Evolutionary conservation across 2,113 vertebrate species (phyloP), one percentile per base, ranked within the genome.

Genomic region (Malurus elegans): DNA sequence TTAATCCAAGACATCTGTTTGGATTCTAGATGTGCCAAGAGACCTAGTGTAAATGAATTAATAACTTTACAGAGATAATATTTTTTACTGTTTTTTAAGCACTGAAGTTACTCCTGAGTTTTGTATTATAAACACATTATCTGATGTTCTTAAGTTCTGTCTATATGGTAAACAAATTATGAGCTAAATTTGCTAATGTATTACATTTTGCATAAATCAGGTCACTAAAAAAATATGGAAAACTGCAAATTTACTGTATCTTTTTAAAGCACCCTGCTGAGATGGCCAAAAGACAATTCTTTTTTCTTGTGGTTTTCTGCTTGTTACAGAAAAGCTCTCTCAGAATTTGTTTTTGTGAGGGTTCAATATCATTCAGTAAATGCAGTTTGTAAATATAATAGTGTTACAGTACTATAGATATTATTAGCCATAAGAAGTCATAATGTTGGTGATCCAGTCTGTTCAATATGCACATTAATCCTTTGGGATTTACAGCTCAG

Each of bases 21-120:
- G 90, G 54, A 79, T 91, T 62, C 48, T 54, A 88, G 64, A 89
- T 65, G 45, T 48, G 83, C 48, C 72, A 90, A 86, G 87, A 75
- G 75, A 82, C 75, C 45, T 34, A 72, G 84, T 81, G 47, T 92
- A 92, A 97, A 94, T 66, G 47, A 95, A 75, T 26, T 28, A 69
- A 62, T 62, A 83, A 92, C 94, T 81, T 92, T 26, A 91, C 3
- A 72, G 32, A 95, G 75, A 76, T 88, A 90, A 34, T 95, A 86
- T 90, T 70, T 54, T 93, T 57, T 61, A 75, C 79, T 14, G 38
- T 62, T 67, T 54, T 85, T 85, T 95, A 86, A 94, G 88, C 79
- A 86, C 12, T 84, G 12, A 81, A 93, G 25, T 64, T 81, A 47
- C 12, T 71, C 18, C 44, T 26, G 12, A 82, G 15, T 72, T 91